Evolutionary conservation across 2,797 vertebrate genomes (phyloP).

Genomic region (Chiroxiphia lanceolata): DNA sequence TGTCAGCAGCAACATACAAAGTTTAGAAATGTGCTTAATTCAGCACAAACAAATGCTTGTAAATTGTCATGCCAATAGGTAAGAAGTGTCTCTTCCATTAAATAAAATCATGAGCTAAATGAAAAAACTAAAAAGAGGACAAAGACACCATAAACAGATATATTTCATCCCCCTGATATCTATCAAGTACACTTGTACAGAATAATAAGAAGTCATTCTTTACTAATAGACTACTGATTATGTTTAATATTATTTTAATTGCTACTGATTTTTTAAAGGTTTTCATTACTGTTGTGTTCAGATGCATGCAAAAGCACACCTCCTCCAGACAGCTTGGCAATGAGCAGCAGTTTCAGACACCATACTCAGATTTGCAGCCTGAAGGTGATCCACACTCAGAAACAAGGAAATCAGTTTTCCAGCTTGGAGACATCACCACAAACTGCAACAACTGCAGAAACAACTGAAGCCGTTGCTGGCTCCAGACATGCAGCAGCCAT

Average conservation of each 20-base stretch:
- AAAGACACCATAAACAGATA: background rate
- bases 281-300: background rate
- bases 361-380: background rate
- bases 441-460: background rate
- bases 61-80: conserved; percentile 57
- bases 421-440: background rate
- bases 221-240: background rate
- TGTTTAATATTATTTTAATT: background rate
- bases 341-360: background rate
- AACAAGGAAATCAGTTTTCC: background rate
- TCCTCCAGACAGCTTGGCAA: background rate
- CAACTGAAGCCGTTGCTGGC: background rate
- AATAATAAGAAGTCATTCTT: background rate
- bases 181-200: background rate
- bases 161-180: background rate
- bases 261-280: background rate
- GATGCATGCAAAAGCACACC: background rate
- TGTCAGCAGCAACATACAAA: conserved; percentile 57
- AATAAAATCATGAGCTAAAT: conserved; percentile 55
- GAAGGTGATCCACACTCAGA: background rate
- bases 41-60: conserved; percentile 64
- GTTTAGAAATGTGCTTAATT: conserved; percentile 69
- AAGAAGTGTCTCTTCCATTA: conserved; percentile 57
- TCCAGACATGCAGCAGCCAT: background rate
- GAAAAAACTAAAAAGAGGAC: background rate